Evolutionary conservation across 2,113 vertebrate genomes (phyloP).

Genomic region (Macaca mulatta): DNA sequence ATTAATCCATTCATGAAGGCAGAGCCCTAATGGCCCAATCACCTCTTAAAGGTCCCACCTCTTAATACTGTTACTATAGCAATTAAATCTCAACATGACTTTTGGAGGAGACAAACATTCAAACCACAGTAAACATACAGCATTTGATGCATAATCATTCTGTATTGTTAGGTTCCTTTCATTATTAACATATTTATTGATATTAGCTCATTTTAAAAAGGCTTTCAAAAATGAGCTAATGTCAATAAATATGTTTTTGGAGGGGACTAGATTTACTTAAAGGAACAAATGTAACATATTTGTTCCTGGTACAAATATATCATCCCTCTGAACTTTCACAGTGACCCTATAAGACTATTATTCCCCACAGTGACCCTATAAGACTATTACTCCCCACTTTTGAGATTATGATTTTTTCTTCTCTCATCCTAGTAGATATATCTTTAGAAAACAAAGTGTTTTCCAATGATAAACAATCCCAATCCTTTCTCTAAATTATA

Average conservation of each 20-base stretch:
- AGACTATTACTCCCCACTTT: background rate
- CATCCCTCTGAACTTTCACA: background rate
- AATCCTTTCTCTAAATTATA: background rate
- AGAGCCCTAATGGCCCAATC: background rate
- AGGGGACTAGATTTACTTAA: background rate
- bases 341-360: background rate
- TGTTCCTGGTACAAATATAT: background rate
- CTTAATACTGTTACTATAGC: background rate
- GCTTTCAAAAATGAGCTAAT: too few relatives aligned
- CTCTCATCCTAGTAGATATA: background rate
- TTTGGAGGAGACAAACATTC: background rate
- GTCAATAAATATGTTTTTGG: background rate
- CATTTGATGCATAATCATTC: background rate
- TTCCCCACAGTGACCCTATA: background rate
- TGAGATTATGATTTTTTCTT: background rate
- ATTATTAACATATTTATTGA: slow-evolving; percentile 16
- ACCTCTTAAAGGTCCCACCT: background rate
- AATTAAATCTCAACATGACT: background rate
- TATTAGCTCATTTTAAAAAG: background rate
- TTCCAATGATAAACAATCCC: background rate
- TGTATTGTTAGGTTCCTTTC: background rate
- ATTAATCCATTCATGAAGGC: background rate
- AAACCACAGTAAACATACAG: background rate
- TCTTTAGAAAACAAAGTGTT: background rate
- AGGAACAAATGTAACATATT: background rate